These are phyloP conservation scores for Heliocidaris tuberculata DNA, from an alignment of 35 echinoderm and acorn worm genomes.

Conservation along the genomic window DNA sequence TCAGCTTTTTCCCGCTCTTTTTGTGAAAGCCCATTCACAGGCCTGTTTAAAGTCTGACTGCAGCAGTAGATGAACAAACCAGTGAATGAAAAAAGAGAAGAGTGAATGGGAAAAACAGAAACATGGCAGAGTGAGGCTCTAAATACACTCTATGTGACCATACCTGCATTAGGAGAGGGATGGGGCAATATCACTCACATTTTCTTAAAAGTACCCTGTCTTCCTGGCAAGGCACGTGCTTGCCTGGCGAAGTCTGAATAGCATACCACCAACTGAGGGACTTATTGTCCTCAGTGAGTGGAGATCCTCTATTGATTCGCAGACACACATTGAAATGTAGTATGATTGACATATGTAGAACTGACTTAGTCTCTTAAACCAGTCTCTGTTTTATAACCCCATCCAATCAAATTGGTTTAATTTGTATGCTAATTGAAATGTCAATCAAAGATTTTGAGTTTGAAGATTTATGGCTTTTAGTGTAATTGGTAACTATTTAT, in stretches of 20 bases:
- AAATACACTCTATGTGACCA: too few relatives aligned
- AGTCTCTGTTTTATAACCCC: neutral
- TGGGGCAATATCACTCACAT: neutral
- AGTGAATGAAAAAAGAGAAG: too few relatives aligned
- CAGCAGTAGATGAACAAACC: too few relatives aligned
- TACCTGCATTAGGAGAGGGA: neutral
- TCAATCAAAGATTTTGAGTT: too few relatives aligned
- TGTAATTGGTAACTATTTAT: too few relatives aligned
- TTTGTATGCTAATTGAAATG: too few relatives aligned
- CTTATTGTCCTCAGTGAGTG: neutral
- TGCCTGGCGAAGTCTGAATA: neutral
- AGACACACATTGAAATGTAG: neutral
- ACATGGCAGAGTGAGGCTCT: neutral
- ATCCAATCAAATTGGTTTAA: too few relatives aligned
- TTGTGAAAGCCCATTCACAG: too few relatives aligned
- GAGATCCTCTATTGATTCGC: neutral
- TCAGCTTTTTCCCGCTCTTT: too few relatives aligned
- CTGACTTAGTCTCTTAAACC: neutral
- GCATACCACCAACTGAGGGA: neutral
- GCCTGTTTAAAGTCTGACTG: too few relatives aligned
- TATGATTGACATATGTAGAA: neutral
- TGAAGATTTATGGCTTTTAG: too few relatives aligned
- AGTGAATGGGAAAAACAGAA: too few relatives aligned
- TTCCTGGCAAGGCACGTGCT: neutral
- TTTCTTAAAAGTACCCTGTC: neutral